Percentiles rank a stretch among this genome's conserved stretches.
These are phyloP conservation scores for Entomobrya multifasciata DNA, from an alignment of 2,888 invertebrate genomes.

Conservation along the genomic window DNA sequence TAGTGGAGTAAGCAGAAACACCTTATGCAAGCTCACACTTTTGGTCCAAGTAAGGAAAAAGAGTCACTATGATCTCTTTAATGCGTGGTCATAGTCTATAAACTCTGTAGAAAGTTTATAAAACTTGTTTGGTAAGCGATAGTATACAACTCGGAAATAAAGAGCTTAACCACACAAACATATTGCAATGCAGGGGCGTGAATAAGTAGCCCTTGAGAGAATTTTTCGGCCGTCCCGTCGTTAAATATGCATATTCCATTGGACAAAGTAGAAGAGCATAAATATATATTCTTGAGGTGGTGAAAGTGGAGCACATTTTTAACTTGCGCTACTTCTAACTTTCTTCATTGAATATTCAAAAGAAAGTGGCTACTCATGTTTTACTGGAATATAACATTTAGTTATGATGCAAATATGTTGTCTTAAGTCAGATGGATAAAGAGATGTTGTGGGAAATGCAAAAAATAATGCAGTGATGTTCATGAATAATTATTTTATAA, in stretches of 20 bases:
- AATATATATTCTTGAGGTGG: neutral
- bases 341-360: constrained; percentile 60
- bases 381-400: neutral
- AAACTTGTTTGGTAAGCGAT: neutral
- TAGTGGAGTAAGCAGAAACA: constrained; percentile 39
- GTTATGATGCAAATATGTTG: no score
- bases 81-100: neutral
- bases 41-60: neutral
- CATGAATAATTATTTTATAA: no score
- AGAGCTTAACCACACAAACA: neutral
- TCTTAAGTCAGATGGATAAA: no score
- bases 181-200: constrained; percentile 16
- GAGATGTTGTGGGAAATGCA: no score
- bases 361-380: constrained; percentile 20
- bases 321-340: constrained; percentile 6
- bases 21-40: constrained; percentile 28
- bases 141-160: neutral
- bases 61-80: neutral
- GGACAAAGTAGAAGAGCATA: neutral
- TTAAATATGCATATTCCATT: constrained; percentile 31
- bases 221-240: constrained; percentile 38
- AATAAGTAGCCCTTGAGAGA: constrained; percentile 47
- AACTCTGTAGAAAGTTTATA: neutral
- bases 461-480: no score
- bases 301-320: constrained; percentile 38